A percentile compares a stretch with the other conserved stretches of the same genome.
phyloP scores from a whole-genome alignment of 2,797 vertebrate genomes.

The Alauda arvensis region DNA sequence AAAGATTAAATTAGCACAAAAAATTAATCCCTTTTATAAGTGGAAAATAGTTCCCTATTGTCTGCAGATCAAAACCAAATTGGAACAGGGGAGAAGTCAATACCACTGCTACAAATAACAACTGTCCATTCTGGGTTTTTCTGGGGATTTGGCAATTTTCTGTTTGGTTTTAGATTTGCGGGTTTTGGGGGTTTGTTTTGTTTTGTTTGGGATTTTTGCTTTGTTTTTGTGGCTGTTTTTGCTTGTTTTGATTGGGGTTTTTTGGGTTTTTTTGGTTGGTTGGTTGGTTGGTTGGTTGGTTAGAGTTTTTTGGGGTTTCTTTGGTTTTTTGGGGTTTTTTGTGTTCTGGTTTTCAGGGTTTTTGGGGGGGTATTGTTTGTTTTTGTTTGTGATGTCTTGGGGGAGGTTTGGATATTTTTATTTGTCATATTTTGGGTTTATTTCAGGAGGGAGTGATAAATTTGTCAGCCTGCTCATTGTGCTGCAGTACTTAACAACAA shows the following conservation, averaged over 20 bases:
- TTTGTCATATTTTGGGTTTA: not conserved
- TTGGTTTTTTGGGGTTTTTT: not conserved
- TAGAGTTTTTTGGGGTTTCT: not conserved
- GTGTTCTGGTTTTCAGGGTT: not conserved
- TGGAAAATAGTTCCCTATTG: not conserved
- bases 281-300: too few species aligned
- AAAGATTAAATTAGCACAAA: not conserved
- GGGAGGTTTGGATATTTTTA: not conserved
- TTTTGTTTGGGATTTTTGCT: not conserved
- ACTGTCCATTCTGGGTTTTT: not conserved
- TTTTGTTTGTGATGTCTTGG: not conserved
- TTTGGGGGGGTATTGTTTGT: not conserved
- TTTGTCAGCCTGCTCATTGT: not conserved
- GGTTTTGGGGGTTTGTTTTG: not conserved
- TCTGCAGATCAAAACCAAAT: not conserved
- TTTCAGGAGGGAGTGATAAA: not conserved
- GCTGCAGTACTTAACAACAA: not conserved
- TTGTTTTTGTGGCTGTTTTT: not conserved
- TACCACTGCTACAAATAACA: not conserved
- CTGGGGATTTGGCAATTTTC: not conserved
- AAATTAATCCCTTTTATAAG: not conserved
- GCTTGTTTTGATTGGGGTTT: not conserved
- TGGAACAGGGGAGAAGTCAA: not conserved
- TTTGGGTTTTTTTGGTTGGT: not conserved
- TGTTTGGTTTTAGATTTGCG: not conserved